These are phyloP conservation scores for Athalia cordata DNA, from an alignment of 2,888 invertebrate species.

Conservation along the genomic window DNA sequence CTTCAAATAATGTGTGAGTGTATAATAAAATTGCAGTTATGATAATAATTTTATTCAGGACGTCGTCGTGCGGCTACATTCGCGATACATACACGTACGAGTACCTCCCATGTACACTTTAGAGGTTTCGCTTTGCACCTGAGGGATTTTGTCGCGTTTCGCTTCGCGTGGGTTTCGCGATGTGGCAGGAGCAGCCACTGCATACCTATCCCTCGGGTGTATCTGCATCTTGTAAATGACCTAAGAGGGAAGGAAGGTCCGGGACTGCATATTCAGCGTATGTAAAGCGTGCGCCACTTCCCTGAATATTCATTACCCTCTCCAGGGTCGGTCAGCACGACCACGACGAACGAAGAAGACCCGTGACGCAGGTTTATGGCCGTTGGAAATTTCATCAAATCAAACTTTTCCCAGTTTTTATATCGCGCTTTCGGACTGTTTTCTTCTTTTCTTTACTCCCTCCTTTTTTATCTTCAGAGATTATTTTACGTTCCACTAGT, in stretches of 20 bases:
- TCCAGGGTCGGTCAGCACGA: conserved; percentile 50
- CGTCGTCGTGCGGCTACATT: too few species aligned
- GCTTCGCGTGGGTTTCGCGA: not conserved
- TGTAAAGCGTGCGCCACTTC: conserved; percentile 64
- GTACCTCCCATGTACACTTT: too few species aligned
- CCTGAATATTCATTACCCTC: conserved; percentile 71
- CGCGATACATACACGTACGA: too few species aligned
- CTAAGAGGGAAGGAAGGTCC: conserved; percentile 71
- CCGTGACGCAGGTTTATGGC: too few species aligned
- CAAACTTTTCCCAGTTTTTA: too few species aligned
- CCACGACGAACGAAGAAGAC: not conserved
- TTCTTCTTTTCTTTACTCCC: too few species aligned
- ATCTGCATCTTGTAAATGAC: conserved; percentile 72
- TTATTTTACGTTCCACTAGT: too few species aligned
- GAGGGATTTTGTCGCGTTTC: not conserved
- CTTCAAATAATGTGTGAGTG: conserved; percentile 77
- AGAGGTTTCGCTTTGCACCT: too few species aligned
- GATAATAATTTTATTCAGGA: not conserved
- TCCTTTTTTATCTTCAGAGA: too few species aligned
- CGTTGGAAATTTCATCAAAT: too few species aligned
- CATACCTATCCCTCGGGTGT: conserved; percentile 52
- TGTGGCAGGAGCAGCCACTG: not conserved
- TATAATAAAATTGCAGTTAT: not conserved
- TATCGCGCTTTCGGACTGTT: too few species aligned
- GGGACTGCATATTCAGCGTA: conserved; percentile 71